These are phyloP conservation scores for Spinus olivaceus DNA, from an alignment of 2,797 vertebrate genomes.

Conservation along the genomic window DNA sequence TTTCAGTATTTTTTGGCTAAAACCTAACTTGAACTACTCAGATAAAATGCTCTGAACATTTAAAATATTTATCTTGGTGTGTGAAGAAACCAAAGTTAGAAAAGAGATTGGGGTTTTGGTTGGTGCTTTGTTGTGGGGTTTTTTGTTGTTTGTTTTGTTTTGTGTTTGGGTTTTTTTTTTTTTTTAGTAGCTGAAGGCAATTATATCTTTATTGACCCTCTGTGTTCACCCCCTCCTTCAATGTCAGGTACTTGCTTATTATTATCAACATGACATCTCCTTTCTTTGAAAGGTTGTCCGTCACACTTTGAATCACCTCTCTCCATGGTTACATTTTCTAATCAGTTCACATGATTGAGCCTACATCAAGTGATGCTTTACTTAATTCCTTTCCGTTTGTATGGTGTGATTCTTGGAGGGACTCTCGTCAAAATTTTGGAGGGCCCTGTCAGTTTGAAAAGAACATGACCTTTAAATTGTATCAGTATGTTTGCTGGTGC, in stretches of 20 bases:
- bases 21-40: neutral
- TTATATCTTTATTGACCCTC: slow-evolving; percentile 75
- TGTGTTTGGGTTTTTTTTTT: neutral
- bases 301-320: slow-evolving; percentile 66
- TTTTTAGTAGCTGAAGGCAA: slow-evolving; percentile 56
- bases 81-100: neutral
- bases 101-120: neutral
- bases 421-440: slow-evolving; percentile 96
- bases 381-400: slow-evolving; percentile 88
- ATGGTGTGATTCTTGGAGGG: slow-evolving; percentile 86
- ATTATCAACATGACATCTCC: slow-evolving; percentile 72
- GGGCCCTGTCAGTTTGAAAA: slow-evolving; percentile 99
- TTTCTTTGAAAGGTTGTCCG: slow-evolving; percentile 72
- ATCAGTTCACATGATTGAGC: slow-evolving; percentile 88
- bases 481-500: slow-evolving; percentile 99
- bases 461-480: slow-evolving; percentile 99
- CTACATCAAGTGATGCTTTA: slow-evolving; percentile 81
- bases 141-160: neutral
- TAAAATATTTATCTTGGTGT: slow-evolving; percentile 1
- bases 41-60: neutral
- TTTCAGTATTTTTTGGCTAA: neutral
- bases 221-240: neutral
- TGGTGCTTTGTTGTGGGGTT: neutral
- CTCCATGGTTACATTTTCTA: slow-evolving; percentile 79
- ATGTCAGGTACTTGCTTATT: slow-evolving; percentile 68